phyloP scores from a whole-genome alignment of 1,140 invertebrate species.

The Orius insidiosus region DNA sequence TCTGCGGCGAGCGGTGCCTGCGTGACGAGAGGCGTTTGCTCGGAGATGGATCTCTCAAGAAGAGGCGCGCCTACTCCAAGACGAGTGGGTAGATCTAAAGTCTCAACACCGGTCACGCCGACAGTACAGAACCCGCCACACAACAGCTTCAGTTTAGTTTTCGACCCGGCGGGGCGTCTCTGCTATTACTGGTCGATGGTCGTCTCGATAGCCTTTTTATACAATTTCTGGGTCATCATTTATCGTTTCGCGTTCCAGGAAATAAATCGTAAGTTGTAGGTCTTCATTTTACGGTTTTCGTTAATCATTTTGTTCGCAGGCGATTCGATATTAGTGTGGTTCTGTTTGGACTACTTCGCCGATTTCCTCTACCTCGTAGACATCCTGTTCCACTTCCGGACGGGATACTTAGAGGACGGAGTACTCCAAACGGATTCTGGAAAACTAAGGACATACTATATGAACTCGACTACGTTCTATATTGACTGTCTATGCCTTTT shows the following conservation, averaged over 20 bases:
- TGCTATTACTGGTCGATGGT: constrained; percentile 96
- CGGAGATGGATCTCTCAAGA: constrained; percentile 45
- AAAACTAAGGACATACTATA: constrained; percentile 89
- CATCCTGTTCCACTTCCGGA: constrained; percentile 93
- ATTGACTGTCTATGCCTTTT: constrained; percentile 94
- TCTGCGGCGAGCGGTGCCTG: constrained; percentile 49
- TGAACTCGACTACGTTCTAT: constrained; percentile 97
- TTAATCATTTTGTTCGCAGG: constrained; percentile 42
- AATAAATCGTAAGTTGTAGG: constrained; percentile 66
- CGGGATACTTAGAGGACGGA: constrained; percentile 88
- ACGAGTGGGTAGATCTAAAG: constrained; percentile 7
- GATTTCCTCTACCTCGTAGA: constrained; percentile 92
- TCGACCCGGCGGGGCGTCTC: constrained; percentile 75
- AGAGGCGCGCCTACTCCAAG: background rate
- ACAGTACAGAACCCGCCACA: constrained; percentile 8
- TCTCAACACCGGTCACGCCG: constrained; percentile 4
- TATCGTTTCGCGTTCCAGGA: constrained; percentile 95
- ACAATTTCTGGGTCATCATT: constrained; percentile 98
- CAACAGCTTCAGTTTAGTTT: constrained; percentile 76
- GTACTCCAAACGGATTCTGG: constrained; percentile 88
- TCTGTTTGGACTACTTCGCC: constrained; percentile 88
- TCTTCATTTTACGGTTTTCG: too few relatives aligned
- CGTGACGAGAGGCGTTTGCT: constrained; percentile 30
- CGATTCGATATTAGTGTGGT: constrained; percentile 83
- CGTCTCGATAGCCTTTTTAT: constrained; percentile 91